Percentiles rank a stretch among this genome's conserved stretches.
Evolutionary conservation across 2,888 invertebrate genomes (phyloP).

Genomic region (Eilema griseolum): DNA sequence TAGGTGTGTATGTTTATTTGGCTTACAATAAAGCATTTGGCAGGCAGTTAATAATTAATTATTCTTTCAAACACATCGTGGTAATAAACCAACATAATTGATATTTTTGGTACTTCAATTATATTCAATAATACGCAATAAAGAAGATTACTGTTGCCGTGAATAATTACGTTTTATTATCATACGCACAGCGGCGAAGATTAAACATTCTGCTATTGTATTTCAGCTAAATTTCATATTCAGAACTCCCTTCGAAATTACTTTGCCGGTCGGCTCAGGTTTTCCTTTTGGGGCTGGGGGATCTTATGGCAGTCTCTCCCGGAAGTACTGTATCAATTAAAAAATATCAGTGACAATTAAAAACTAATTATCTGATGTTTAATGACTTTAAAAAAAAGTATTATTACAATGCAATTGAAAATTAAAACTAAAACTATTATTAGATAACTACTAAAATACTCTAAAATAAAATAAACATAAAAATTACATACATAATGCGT

Average conservation of each 20-base stretch:
- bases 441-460: no score
- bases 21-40: neutral
- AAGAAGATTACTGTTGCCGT: neutral
- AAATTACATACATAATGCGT: no score
- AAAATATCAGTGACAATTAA: no score
- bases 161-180: slow-evolving; percentile 1
- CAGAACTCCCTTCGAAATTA: neutral
- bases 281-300: no score
- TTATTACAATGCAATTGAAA: no score
- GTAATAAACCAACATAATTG: neutral
- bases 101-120: neutral
- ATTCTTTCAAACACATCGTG: neutral
- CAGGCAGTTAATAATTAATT: neutral
- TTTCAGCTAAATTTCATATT: neutral
- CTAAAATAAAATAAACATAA: no score
- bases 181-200: neutral
- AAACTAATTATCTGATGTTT: no score
- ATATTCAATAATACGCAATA: slow-evolving; percentile 6
- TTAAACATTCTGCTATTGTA: neutral
- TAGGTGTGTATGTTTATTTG: neutral
- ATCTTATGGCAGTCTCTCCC: no score
- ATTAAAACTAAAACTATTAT: no score
- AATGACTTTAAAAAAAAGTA: no score
- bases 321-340: no score
- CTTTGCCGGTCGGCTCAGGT: no score